Evolutionary conservation across 2,888 invertebrate genomes (phyloP), one percentile per base, ranked within the genome.

Genomic region (Fragum fragum): DNA sequence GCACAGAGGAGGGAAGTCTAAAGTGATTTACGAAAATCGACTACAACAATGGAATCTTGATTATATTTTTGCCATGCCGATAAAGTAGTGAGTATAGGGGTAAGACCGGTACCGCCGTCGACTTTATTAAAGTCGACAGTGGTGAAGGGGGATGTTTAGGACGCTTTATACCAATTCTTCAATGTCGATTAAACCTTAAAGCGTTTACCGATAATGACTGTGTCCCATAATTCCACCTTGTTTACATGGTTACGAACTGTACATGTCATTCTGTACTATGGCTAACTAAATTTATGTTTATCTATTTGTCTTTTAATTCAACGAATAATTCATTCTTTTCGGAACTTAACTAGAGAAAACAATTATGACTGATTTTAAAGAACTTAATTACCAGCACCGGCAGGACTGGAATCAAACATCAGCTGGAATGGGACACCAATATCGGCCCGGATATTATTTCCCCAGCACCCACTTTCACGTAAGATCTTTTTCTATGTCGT

Each of bases 351-450:
- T 47, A 47, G 1, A 63, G n/a, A 39, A 39, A 21, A 42, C 16
- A 70, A 61, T 39, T n/a, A 32, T 63, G 88, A 87, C 90, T 63
- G 83, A 86, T 32, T 91, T 91, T 77, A 89, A 91, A 74, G 91
- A 91, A 76, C 76, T 90, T 23, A 90, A 91, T 32, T 83, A 85
- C n/a, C 85, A 89, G 16, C 88, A 86, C 18, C 76, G 91, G 52
- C 91, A 91, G 76, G 92, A 93, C 80, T 92, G 92, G 91, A 91
- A 93, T 77, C 92, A 92, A 76, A 94, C 94, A 14, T 94, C 94
- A 76, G 89, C 94, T 23, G 94, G 94, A 47, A 93, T 94, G 36
- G 94, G 94, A 16, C 94, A 94, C 81, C 93, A 94, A 75, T 93
- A 93, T 80, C 86, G 94, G 72, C 93, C 94, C 23, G 94, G 94